Evolutionary conservation across 2,113 vertebrate genomes (phyloP), one percentile per base, ranked within the genome.

Genomic region (Tachycineta bicolor): DNA sequence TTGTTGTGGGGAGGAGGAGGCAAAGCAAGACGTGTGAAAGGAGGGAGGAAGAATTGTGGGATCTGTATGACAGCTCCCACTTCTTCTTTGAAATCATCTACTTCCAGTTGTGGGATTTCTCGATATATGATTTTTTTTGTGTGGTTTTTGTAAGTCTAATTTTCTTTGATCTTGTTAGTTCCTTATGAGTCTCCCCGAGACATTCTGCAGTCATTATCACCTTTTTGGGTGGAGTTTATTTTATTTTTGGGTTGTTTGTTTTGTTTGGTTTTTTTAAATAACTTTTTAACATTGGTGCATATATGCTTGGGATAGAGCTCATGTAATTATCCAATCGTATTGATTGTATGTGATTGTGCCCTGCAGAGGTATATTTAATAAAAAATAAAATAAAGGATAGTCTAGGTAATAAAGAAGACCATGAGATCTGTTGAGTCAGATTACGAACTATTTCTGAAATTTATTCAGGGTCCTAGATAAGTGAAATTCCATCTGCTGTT

Each of bases 291-390:
- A 97, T 98, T 97, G 97, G 96, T 98, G 97, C 97, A 96, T 98
- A 97, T 98, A 98, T 98, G 98, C 98, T 98, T 98, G 98, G 97
- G 97, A 98, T 98, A 98, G 97, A 98, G 98, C 98, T 98, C 97
- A 94, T 98, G 96, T 98, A 98, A 98, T 98, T 98, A 98, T 98
- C 98, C 98, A 98, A 98, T 98, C 98, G 98, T 98, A 98, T 98
- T 98, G 98, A 98, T 98, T 98, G 98, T 98, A 97, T 98, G 98
- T 98, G 98, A 98, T 98, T 98, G 98, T 98, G 98, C 98, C 98
- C 98, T 98, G 97, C 97, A 95, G 98, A 98, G 98, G 98, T 98
- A 98, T 98, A 98, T 97, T 98, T 98, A 98, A 98, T 97, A 97
- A 97, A 95, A 95, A 95, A 92, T 94, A 92, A 93, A 96, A 96